Evolutionary conservation across 2,113 vertebrate species (phyloP), one percentile per base, ranked within the genome.

Genomic region (Hyperopisus bebe): DNA sequence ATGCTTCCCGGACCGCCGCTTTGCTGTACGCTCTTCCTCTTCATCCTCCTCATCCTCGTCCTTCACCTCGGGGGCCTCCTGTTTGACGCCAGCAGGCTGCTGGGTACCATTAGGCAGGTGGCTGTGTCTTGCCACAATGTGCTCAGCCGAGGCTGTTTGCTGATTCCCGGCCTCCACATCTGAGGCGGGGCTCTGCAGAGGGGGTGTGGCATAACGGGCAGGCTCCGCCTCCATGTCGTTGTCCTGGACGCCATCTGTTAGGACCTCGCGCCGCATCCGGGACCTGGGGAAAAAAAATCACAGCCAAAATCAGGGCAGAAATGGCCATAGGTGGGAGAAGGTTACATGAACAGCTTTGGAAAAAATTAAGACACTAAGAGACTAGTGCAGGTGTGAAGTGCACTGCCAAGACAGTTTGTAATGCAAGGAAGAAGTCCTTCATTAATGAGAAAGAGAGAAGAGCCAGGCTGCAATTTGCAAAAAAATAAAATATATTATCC

Each of bases 211-310:
- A 80, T 95, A 94, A 0, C 93, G 91, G 1, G 94, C 95, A 88
- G 96, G 96, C 92, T 99, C 98, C 0, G 95, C 93, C 58, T 99
- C 98, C 0, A 96, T 97, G 93, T 99, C 98, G 0, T 98, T 98
- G 91, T 99, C 98, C 90, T 97, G 98, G 0, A 97, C 88, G 3
- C 98, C 98, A 90, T 98, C 98, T 96, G 98, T 95, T 91, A 99
- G 95, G 92, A 98, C 98, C 94, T 99, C 98, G 27, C 98, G 96
- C 74, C 98, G 97, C 97, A 99, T 99, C 90, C 98, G 96, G 42
- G 98, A 99, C 96, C 98, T 99, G 96, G n/a, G 46, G 42, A 9
- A 86, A 35, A 55, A 92, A 27, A 84, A 50, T 8, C 53, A 88
- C 8, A 87, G 27, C 42, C 44, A 80, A 24, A 8, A 6, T 84